Evolutionary conservation across 2,797 vertebrate genomes (phyloP).

Genomic region (Siniperca undulata): DNA sequence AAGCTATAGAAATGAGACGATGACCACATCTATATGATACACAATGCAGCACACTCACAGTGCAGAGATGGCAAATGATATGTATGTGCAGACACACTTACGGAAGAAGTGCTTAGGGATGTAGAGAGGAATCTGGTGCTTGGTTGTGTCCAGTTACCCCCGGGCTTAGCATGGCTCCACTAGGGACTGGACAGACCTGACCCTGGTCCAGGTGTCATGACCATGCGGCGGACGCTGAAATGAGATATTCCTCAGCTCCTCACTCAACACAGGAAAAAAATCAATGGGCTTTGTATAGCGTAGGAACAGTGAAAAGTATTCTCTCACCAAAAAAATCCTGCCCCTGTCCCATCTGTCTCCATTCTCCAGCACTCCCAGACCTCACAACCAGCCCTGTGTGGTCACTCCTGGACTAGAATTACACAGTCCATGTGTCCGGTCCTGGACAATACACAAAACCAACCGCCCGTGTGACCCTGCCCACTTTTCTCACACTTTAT

Average conservation of each 20-base stretch:
- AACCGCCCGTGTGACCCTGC: slow-evolving; percentile 46
- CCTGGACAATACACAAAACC: slow-evolving; percentile 74
- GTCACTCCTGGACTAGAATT: slow-evolving; percentile 82
- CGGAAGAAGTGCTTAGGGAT: neutral
- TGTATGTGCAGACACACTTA: slow-evolving; percentile 10
- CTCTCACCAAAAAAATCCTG: slow-evolving; percentile 72
- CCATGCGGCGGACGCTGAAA: slow-evolving; percentile 82
- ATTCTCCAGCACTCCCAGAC: slow-evolving; percentile 65
- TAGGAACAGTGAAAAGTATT: slow-evolving; percentile 82
- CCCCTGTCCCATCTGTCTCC: slow-evolving; percentile 84
- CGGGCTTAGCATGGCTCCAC: slow-evolving; percentile 28
- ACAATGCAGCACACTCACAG: slow-evolving; percentile 13
- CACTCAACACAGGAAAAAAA: slow-evolving; percentile 78
- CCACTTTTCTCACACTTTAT: slow-evolving; percentile 72
- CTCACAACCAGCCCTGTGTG: slow-evolving; percentile 81
- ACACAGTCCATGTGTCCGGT: slow-evolving; percentile 82
- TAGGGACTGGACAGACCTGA: slow-evolving; percentile 70
- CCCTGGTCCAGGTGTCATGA: slow-evolving; percentile 83
- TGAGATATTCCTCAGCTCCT: slow-evolving; percentile 79
- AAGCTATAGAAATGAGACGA: slow-evolving; percentile 43
- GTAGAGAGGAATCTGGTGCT: slow-evolving; percentile 29
- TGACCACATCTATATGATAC: slow-evolving; percentile 17
- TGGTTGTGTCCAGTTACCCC: slow-evolving; percentile 37
- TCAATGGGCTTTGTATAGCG: slow-evolving; percentile 84
- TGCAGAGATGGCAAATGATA: slow-evolving; percentile 19